Percentiles rank a stretch among this genome's conserved stretches.
These are phyloP conservation scores for Psammodynastes pulverulentus DNA, from an alignment of 2,113 vertebrate genomes.

Conservation along the genomic window DNA sequence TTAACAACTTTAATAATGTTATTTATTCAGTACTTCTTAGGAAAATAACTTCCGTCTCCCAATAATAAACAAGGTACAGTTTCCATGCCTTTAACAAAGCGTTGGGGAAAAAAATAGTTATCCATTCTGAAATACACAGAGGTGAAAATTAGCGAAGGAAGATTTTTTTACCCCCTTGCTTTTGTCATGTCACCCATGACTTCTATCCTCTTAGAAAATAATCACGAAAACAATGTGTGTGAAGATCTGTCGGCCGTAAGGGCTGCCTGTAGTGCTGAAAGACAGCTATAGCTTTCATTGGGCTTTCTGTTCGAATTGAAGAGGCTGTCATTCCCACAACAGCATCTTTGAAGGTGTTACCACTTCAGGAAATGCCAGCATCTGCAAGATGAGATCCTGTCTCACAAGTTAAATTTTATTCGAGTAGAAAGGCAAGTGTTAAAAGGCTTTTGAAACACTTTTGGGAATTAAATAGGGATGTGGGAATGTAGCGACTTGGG, in stretches of 20 bases:
- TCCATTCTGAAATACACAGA: constrained; percentile 13
- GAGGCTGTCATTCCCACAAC: not conserved
- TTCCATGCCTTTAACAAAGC: not conserved
- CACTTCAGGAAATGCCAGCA: not conserved
- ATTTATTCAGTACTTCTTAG: not conserved
- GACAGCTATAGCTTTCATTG: not conserved
- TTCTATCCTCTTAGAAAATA: not conserved
- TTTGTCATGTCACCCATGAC: not conserved
- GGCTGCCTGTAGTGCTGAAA: not conserved
- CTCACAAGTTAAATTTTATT: not conserved
- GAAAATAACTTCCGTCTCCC: not conserved
- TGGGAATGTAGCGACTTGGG: not conserved
- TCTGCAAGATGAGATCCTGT: not conserved
- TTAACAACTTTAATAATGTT: not conserved
- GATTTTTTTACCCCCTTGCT: not conserved
- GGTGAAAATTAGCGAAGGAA: not conserved
- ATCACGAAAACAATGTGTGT: not conserved
- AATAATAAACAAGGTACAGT: not conserved
- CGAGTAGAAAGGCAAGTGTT: not conserved
- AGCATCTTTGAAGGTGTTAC: not conserved
- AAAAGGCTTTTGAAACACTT: not conserved
- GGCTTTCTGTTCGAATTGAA: constrained; percentile 17
- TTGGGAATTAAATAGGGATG: not conserved
- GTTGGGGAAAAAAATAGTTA: not conserved
- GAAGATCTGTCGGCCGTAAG: not conserved